A percentile compares a stretch with the other conserved stretches of the same genome.
phyloP scores from a whole-genome alignment of 2,113 vertebrate species.

The Malurus alboscapulatus region DNA sequence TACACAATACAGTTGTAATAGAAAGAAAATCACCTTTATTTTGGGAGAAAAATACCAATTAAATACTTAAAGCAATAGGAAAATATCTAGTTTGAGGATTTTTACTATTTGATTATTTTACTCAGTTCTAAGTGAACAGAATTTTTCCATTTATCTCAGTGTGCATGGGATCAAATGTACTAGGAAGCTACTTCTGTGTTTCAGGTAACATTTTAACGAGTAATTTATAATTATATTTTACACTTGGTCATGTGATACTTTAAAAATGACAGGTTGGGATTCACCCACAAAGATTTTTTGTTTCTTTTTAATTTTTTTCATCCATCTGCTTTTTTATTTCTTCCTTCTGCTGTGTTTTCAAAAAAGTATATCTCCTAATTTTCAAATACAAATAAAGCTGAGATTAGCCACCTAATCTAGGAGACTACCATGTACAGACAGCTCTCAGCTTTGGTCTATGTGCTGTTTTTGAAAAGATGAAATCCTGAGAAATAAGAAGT shows the following conservation, averaged over 20 bases:
- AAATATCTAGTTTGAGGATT: background rate
- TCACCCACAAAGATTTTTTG: conserved; percentile 6
- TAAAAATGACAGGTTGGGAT: conserved; percentile 24
- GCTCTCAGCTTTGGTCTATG: background rate
- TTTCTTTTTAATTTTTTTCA: background rate
- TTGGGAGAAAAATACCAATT: background rate
- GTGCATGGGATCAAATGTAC: background rate
- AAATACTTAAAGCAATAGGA: background rate
- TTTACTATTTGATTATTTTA: background rate
- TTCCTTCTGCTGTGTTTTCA: background rate
- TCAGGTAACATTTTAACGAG: background rate
- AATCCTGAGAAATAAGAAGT: background rate
- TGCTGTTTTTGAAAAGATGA: background rate
- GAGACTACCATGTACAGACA: background rate
- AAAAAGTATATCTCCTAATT: background rate
- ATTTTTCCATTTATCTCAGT: background rate
- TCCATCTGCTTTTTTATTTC: conserved; percentile 31
- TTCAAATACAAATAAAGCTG: background rate
- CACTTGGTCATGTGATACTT: background rate
- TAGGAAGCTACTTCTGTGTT: background rate
- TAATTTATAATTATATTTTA: background rate
- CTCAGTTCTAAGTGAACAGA: background rate
- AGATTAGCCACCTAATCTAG: background rate
- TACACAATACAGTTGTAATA: background rate
- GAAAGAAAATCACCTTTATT: background rate